These are phyloP conservation scores for Drosophila nigricruria DNA, from an alignment of 2,888 invertebrate genomes.

Conservation along the genomic window DNA sequence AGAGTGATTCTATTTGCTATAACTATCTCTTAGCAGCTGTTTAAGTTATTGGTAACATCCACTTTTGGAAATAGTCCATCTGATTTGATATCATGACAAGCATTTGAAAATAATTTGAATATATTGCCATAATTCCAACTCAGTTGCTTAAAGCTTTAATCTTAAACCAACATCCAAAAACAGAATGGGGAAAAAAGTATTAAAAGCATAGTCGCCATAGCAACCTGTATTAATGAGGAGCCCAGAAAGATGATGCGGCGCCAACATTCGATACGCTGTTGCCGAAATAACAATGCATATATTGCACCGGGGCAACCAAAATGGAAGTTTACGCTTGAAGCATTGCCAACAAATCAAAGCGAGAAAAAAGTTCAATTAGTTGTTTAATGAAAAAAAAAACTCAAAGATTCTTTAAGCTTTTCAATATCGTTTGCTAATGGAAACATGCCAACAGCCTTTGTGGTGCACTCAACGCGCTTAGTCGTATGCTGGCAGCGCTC, in stretches of 20 bases:
- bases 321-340: background rate
- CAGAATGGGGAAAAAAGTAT: background rate
- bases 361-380: background rate
- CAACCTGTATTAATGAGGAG: background rate
- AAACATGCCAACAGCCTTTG: too few species aligned
- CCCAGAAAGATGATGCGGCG: background rate
- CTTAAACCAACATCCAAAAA: background rate
- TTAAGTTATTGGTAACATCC: too few species aligned
- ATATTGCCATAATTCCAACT: background rate
- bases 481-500: background rate
- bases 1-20: background rate
- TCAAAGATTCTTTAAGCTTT: too few species aligned
- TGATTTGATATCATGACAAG: too few species aligned
- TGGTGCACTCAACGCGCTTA: background rate
- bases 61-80: too few species aligned
- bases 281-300: background rate
- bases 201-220: background rate
- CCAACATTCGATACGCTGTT: background rate
- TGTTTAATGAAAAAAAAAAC: background rate
- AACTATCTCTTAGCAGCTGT: background rate
- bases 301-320: background rate
- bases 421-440: too few species aligned
- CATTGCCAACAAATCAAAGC: background rate
- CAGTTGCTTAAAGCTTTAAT: background rate
- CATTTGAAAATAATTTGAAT: too few species aligned